Evolutionary conservation across 2,113 vertebrate genomes (phyloP), one percentile per base, ranked within the genome.

Genomic region (Neodontobutis hainanensis): DNA sequence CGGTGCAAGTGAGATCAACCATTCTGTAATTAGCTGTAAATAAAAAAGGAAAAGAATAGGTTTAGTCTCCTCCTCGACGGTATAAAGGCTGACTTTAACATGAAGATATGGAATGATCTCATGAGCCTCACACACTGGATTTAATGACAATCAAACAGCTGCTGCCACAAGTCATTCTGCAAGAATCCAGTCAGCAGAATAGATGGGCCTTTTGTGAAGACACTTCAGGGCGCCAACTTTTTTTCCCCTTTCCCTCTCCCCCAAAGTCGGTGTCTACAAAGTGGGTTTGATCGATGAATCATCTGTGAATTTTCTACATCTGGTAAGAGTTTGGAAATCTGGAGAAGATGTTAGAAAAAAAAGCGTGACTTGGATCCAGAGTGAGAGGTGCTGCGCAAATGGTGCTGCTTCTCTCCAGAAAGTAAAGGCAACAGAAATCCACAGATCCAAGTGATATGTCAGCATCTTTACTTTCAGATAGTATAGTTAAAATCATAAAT

Each of bases 281-380:
- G 90, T 94, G 93, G 85, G 86, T 87, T 81, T 87, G 86, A 91
- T 87, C 91, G 90, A 94, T 92, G 91, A 94, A 92, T 94, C 57
- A 93, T 93, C 89, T 73, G 34, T 90, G 88, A 91, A 87, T 92
- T 93, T 88, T 89, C 81, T 92, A 89, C 93, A 94, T 96, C 94
- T 96, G 95, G 91, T 93, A 93, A 91, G 91, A 87, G 90, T 94
- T 95, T 94, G 80, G 80, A 87, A 89, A 92, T 91, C 85, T 85
- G 84, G 91, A 87, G 94, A 93, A 83, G 84, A 77, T 47, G 46
- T 94, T 92, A 71, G 76, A 79, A 14, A 91, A 85, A 78, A 83
- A 81, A 82, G 78, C 65, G 59, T 81, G 84, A 92, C 81, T 84
- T 83, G 82, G 84, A 88, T 73, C 73, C 81, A 84, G 1, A 84